phyloP scores from a whole-genome alignment of 2,113 vertebrate species.

The Laticauda laticaudata region DNA sequence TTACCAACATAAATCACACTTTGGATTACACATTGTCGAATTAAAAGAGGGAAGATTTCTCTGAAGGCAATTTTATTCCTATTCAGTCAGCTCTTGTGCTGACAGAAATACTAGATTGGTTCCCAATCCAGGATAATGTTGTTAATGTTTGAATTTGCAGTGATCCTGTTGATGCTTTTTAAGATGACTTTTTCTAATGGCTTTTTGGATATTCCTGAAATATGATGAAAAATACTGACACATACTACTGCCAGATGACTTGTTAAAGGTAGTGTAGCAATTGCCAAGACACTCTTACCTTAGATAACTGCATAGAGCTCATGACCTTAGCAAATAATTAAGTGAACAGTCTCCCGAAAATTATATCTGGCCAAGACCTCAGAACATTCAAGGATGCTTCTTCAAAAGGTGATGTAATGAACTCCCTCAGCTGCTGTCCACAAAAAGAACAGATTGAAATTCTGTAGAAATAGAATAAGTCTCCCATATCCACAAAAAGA shows the following conservation, averaged over 20 bases:
- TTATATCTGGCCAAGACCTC: background rate
- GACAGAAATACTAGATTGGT: background rate
- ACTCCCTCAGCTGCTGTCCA: background rate
- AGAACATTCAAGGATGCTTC: background rate
- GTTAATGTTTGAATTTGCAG: background rate
- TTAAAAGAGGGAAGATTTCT: background rate
- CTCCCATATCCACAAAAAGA: background rate
- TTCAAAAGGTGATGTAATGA: background rate
- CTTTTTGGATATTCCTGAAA: background rate
- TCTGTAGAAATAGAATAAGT: background rate
- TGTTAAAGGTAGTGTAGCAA: background rate
- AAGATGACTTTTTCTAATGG: background rate
- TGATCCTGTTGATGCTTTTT: background rate
- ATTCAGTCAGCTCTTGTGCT: background rate
- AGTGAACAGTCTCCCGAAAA: background rate
- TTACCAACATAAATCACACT: background rate
- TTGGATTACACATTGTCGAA: background rate
- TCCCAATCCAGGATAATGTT: background rate
- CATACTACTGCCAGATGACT: background rate
- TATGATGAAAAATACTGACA: background rate
- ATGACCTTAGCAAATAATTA: background rate
- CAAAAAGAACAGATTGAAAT: background rate
- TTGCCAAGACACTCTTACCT: background rate
- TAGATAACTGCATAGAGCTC: background rate
- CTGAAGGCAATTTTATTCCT: background rate